Base-by-base conservation (phyloP, 1,140 invertebrate genomes). In the Drosophila leontia region DNA sequence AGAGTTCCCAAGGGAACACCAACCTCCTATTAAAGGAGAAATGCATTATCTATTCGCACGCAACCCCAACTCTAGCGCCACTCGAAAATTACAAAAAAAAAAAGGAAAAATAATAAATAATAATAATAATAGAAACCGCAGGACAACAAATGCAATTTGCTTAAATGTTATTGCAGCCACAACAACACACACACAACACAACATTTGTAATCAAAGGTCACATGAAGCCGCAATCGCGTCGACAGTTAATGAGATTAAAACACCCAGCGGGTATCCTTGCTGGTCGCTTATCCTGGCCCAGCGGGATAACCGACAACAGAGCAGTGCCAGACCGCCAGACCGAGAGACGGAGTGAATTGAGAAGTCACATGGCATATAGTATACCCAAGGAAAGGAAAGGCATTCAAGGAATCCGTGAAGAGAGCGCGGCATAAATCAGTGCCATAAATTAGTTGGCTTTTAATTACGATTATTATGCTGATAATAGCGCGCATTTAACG, bases 381-480 rank as follows among this genome's bases (percentile, higher is more conserved):
- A 58, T 17, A 3, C 1, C n/a, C 9, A 32, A 51, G 47, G 47
- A 26, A 45, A 9, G 23, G n/a, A 17, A 53, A 78, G 50, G 55
- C 60, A 48, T 48, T 44, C 23, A 23, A 17, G 68, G 59, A 72
- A 48, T 78, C 44, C n/a, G 39, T 29, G 26, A 32, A 3, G 29
- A 32, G 58, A 55, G 32, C 32, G 3, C 23, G n/a, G 53, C 80
- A 92, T 92, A 92, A 92, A 92, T 92, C 91, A 92, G 69, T 80
- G 83, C 81, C 74, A 91, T 91, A 91, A 91, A 91, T 91, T 87
- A 91, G 85, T 91, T 91, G 82, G 84, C 85, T 91, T 92, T 91
- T 92, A 92, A 92, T 92, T 92, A 92, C 85, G 91, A 91, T 92
- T 92, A 92, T 92, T 92, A 92, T 84, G 76, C 59, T 91, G 86